These are phyloP conservation scores for Erebia ligea DNA, from an alignment of 2,888 invertebrate species.

Conservation along the genomic window DNA sequence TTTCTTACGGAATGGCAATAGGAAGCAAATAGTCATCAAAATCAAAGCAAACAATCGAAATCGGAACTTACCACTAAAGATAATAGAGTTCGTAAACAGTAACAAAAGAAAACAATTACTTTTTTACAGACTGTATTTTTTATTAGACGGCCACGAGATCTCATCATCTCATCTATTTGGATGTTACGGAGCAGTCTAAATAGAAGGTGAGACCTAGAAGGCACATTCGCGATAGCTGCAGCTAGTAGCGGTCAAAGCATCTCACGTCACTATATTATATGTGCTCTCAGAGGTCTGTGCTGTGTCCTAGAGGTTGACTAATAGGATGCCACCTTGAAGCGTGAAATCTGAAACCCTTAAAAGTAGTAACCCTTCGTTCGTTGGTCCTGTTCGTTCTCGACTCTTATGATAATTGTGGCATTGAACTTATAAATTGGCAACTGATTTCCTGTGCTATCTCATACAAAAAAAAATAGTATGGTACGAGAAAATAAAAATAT, in stretches of 20 bases:
- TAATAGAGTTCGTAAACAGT: neutral
- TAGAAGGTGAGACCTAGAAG: no score
- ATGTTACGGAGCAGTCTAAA: no score
- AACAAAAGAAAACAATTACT: slow-evolving; percentile 2
- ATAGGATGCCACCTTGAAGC: neutral
- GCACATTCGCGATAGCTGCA: no score
- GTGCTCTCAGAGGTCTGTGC: no score
- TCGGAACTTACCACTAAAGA: neutral
- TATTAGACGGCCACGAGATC: no score
- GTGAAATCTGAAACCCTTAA: neutral
- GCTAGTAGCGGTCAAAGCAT: no score
- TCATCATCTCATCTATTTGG: no score
- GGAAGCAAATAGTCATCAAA: neutral
- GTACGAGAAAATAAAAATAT: no score
- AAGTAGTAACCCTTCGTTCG: neutral
- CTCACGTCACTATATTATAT: no score
- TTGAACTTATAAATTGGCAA: slow-evolving; percentile 25
- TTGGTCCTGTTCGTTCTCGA: slow-evolving; percentile 27
- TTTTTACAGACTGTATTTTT: neutral
- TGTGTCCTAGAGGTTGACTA: no score
- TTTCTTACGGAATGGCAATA: neutral
- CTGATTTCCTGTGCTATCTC: slow-evolving; percentile 5
- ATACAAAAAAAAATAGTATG: neutral
- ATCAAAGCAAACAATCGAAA: neutral
- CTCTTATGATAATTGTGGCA: slow-evolving; percentile 30